Evolutionary conservation across 2,888 invertebrate genomes (phyloP), one percentile per base, ranked within the genome.

Genomic region (Cephus sareptanus): DNA sequence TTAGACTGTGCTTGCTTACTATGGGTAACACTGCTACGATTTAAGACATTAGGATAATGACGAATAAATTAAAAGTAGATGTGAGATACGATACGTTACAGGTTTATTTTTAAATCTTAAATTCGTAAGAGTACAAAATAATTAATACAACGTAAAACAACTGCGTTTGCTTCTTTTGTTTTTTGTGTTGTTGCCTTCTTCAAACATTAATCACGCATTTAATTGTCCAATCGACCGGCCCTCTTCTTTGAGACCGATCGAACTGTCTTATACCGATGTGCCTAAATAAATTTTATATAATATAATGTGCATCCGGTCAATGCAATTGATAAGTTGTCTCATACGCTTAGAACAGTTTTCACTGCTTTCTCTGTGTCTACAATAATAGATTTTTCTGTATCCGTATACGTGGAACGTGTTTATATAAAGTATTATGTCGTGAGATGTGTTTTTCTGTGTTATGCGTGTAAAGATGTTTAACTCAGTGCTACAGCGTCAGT

Each of bases 1-100:
- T 95, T 23, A 93, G 95, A 83, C 93, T 94, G 75, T 95, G 95
- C 84, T 93, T 95, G 91, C 92, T 96, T 4, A 92, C 95, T 77
- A 92, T 94, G 82, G 96, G 96, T 75, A 95, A 95, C 80, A 83
- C 84, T 15, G 79, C 85, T 81, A 76, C 81, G 37, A 80, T 83
- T 73, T 84, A 79, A 71, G 15, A 12, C 1, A 34, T n/a, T 34
- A 74, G 11, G 15, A 33, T 15, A 70, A 70, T 30, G 70, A 70
- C 12, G 71, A 31, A 71, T 23, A 15, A 31, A 34, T 33, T 33
- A 15, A 30, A 11, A 56, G 1, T 6, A 56, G 23, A 15, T 23
- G 23, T 34, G 78, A 76, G 80, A 83, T 76, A 81, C 81, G 74
- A 86, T 85, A 85, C 84, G 84, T 86, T 87, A 88, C 85, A 87